Base-by-base conservation (phyloP, 2,797 vertebrate genomes). In the Sebastes baramenuke region DNA sequence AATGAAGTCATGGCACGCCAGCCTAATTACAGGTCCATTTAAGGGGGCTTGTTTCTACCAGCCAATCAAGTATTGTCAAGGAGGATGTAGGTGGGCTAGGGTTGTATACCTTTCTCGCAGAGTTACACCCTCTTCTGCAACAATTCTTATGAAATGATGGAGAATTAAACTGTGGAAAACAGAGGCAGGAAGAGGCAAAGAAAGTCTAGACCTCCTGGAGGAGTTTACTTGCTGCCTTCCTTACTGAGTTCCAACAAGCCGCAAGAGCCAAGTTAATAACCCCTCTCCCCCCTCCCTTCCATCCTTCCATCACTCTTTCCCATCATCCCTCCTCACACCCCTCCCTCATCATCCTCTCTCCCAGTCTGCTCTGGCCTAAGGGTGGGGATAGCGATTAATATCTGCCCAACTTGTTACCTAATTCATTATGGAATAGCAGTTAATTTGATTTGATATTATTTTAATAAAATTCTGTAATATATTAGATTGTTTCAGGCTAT, bases 361-460 rank as follows among this genome's bases (percentile, higher is more conserved):
- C 94, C 95, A 73, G 81, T 74, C 78, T 87, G 81, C 85, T 88
- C 77, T 81, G 93, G 94, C 96, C 94, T 95, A 49, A 72, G 96
- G 97, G 95, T 97, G 95, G 95, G 96, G 97, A 96, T 95, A 96
- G 96, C 96, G 97, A 99, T 99, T 99, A 98, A 99, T 99, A 99
- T 99, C 98, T 97, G 97, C 97, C 97, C 98, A 99, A 97, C 97
- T 98, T 99, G 97, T 99, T 99, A 98, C 97, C 97, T 99, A 99
- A 99, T 99, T 99, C 97, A 99, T 99, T 99, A 98, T 99, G 98
- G 98, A 99, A 98, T 98, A 98, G 97, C 97, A 98, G 97, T 99
- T 99, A 99, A 99, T 99, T 99, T 99, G 98, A 99, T 99, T 99
- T 99, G 97, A 99, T 99, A 98, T 99, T 98, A 99, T 99, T 99